Conservation (phyloP, 2,797 vertebrate genomes). For the Fringilla coelebs region DNA sequence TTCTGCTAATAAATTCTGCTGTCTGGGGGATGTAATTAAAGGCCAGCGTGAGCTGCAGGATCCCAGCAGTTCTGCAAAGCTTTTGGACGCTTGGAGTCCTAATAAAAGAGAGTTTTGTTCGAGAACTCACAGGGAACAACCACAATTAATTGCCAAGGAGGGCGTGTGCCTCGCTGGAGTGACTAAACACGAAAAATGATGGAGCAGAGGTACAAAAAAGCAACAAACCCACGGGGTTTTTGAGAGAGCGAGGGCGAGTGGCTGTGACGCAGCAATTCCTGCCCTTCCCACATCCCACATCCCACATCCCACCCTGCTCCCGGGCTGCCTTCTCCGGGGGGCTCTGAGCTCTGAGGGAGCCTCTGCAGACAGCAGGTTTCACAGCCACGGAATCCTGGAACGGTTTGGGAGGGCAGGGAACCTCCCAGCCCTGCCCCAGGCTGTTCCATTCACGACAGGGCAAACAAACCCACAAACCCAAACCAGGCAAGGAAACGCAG, state of each 20-base stretch:
- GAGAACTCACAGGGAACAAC: neutral
- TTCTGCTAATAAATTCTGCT: constrained; percentile 8
- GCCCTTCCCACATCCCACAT: neutral
- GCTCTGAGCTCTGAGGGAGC: rapidly evolving
- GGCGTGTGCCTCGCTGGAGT: neutral
- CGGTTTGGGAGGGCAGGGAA: neutral
- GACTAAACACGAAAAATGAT: neutral
- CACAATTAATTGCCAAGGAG: neutral
- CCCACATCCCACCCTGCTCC: neutral
- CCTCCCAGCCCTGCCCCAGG: neutral
- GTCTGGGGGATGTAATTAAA: neutral
- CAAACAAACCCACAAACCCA: neutral
- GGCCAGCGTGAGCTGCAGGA: neutral
- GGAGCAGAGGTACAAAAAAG: neutral
- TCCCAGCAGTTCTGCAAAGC: neutral
- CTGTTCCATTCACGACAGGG: rapidly evolving
- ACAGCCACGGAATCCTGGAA: rapidly evolving
- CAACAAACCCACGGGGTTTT: neutral
- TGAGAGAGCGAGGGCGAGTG: rapidly evolving
- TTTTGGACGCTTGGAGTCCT: neutral
- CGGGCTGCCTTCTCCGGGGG: rapidly evolving
- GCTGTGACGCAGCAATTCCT: neutral
- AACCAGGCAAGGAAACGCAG: neutral
- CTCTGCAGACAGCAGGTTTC: rapidly evolving
- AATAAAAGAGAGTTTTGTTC: constrained; percentile 9